phyloP scores from a whole-genome alignment of 2,797 vertebrate species.

The Pseudochromis fuscus region DNA sequence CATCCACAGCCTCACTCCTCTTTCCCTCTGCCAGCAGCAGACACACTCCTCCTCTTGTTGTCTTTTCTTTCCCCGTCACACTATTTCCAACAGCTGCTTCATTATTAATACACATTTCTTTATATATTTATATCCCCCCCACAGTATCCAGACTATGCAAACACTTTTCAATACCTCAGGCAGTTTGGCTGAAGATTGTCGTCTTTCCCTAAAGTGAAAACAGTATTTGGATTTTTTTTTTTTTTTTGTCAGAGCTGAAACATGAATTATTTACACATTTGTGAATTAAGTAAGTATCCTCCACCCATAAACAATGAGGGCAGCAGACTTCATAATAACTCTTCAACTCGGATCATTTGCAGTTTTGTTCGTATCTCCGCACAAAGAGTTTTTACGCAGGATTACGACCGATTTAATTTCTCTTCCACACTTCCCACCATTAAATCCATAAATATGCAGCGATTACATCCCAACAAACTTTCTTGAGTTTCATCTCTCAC shows the following conservation, averaged over 20 bases:
- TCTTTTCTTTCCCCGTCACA: conserved; percentile 22
- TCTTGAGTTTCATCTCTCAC: conserved; percentile 18
- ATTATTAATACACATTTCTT: conserved; percentile 49
- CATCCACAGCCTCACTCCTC: conserved; percentile 2
- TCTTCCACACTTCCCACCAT: conserved; percentile 43
- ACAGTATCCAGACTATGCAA: conserved; percentile 55
- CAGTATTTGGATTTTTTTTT: conserved; percentile 39
- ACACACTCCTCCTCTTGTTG: conserved; percentile 7
- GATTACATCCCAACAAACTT: conserved; percentile 52
- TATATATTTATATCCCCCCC: conserved; percentile 47
- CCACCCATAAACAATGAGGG: conserved; percentile 30
- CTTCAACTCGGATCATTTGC: conserved; percentile 37
- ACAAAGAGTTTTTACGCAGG: conserved; percentile 31
- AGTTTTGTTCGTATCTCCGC: conserved; percentile 38
- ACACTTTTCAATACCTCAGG: conserved; percentile 61
- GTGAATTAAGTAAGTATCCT: conserved; percentile 35
- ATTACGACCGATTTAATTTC: conserved; percentile 60
- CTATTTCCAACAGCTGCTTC: conserved; percentile 44
- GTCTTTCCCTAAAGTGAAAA: conserved; percentile 48
- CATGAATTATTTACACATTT: conserved; percentile 69
- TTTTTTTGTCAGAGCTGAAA: conserved; percentile 38
- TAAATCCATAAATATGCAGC: conserved; percentile 61
- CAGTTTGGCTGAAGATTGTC: conserved; percentile 49
- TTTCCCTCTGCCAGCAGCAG: conserved; percentile 3
- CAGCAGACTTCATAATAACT: conserved; percentile 40